phyloP scores from a whole-genome alignment of 2,797 vertebrate species.

The Podarcis lilfordi region DNA sequence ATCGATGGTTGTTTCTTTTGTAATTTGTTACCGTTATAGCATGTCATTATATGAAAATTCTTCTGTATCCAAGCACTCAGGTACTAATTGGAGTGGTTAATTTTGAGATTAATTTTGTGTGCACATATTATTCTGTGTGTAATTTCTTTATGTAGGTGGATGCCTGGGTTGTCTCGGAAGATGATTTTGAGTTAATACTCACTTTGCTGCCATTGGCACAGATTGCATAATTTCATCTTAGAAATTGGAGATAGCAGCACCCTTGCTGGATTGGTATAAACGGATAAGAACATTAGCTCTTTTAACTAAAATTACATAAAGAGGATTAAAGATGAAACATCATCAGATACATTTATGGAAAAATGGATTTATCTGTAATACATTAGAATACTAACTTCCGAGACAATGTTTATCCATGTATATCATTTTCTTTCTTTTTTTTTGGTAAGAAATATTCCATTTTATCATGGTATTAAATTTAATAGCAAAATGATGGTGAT shows the following conservation, averaged over 20 bases:
- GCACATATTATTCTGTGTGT: neutral
- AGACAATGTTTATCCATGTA: neutral
- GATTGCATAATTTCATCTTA: neutral
- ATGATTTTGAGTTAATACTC: slow-evolving; percentile 1
- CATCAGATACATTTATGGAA: slow-evolving; percentile 3
- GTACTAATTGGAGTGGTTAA: neutral
- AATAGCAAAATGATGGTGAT: neutral
- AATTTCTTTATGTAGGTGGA: neutral
- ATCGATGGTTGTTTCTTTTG: neutral
- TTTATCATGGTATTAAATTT: neutral
- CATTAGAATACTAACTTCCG: neutral
- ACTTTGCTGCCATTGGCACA: neutral
- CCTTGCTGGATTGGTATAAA: neutral
- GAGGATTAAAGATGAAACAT: neutral
- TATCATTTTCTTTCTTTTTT: neutral
- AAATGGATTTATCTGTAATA: neutral
- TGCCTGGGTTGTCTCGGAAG: neutral
- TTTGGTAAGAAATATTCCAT: neutral
- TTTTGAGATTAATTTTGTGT: neutral
- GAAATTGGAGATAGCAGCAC: neutral
- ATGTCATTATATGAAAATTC: neutral
- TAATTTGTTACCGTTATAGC: neutral
- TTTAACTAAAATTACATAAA: neutral
- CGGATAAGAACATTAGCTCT: slow-evolving; percentile 9
- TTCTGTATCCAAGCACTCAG: neutral